Base-by-base conservation (phyloP, 2,797 vertebrate species). In the Zenarchopterus dispar region DNA sequence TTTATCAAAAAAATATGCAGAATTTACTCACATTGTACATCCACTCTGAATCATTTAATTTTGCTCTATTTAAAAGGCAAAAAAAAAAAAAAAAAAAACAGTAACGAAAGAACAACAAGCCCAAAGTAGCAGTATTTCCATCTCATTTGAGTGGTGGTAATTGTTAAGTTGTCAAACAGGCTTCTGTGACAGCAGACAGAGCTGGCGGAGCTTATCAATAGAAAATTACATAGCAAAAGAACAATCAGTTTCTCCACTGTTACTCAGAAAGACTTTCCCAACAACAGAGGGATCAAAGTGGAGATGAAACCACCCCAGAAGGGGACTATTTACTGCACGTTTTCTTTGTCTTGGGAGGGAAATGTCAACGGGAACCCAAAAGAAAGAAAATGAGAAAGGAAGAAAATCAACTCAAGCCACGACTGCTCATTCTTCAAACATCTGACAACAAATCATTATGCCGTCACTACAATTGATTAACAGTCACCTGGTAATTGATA, bases 401-500 rank as follows among this genome's bases (percentile, higher is more conserved):
- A 80, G 73, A 84, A 62, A 87, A 87, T 85, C 84, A 87, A 84
- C 84, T 77, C 39, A 19, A 70, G 65, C 70, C 64, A 44, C 75
- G 78, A 75, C 75, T 71, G 82, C 86, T 80, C 88, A 89, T 93
- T 93, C 70, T 74, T 90, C 89, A 94, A 92, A 94, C 92, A 95
- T 93, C 89, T 93, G 95, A 95, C 94, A 96, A 95, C 93, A 95
- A 96, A 97, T 96, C 95, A 96, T 95, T 96, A 95, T 86, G 88
- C 92, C 91, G 92, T 93, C 92, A 93, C 86, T 92, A 83, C 91
- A 88, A 97, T 97, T 95, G 96, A 97, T 96, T 95, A 97, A 92
- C 92, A 94, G 93, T 95, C 95, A 95, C 93, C 93, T 93, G 93
- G 94, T 96, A 97, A 97, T 95, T 96, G 95, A 97, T 95, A 96